A percentile compares a stretch with the other conserved stretches of the same genome.
Evolutionary conservation across 2,113 vertebrate genomes (phyloP).

Genomic region (Lagenorhynchus albirostris): DNA sequence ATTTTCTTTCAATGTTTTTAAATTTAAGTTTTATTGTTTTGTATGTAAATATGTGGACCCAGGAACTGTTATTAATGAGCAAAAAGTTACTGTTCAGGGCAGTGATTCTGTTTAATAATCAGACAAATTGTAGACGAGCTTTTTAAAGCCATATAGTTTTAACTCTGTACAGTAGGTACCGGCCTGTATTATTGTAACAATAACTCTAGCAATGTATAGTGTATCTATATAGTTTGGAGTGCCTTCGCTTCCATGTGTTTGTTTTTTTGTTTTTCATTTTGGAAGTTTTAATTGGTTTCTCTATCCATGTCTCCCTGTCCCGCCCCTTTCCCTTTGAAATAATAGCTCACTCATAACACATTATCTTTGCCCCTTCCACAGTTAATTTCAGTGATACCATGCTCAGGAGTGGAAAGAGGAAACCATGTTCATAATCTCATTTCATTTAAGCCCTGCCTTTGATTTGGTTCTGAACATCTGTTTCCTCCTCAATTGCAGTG

Average conservation of each 20-base stretch:
- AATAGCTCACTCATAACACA: constrained; percentile 56
- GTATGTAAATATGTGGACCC: constrained; percentile 97
- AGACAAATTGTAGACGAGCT: constrained; percentile 96
- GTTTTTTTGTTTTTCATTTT: constrained; percentile 51
- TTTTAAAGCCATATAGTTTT: constrained; percentile 99
- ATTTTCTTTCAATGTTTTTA: constrained; percentile 83
- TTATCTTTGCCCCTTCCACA: constrained; percentile 70
- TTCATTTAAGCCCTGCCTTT: constrained; percentile 66
- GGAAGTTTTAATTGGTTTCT: constrained; percentile 77
- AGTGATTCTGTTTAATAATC: constrained; percentile 94
- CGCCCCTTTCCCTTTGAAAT: constrained; percentile 61
- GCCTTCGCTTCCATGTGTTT: constrained; percentile 97
- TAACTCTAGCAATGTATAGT: constrained; percentile 99
- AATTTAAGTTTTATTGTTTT: constrained; percentile 88
- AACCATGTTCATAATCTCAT: constrained; percentile 41
- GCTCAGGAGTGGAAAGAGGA: constrained; percentile 72
- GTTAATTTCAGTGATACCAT: constrained; percentile 73
- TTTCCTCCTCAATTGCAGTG: constrained; percentile 54
- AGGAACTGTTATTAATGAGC: constrained; percentile 98
- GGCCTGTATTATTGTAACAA: constrained; percentile 99
- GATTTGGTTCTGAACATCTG: constrained; percentile 61
- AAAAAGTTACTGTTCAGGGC: constrained; percentile 94
- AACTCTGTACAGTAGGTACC: constrained; percentile 98
- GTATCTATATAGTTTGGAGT: constrained; percentile 99
- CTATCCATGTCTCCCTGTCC: constrained; percentile 57